Evolutionary conservation across 1,140 invertebrate genomes (phyloP).

Genomic region (Portunus trituberculatus): DNA sequence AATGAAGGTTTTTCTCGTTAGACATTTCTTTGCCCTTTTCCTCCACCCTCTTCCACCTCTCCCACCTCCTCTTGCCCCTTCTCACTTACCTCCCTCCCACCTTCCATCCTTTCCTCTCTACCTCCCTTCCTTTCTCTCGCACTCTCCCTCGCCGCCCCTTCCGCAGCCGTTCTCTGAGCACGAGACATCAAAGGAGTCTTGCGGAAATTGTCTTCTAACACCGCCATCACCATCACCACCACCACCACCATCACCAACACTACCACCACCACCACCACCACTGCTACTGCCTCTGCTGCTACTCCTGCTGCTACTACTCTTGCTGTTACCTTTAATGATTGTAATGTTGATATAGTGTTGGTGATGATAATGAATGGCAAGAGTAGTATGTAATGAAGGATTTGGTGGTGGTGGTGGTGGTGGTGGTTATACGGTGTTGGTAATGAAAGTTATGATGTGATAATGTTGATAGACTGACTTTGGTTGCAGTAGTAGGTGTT

Average conservation of each 20-base stretch:
- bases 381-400: too few species aligned
- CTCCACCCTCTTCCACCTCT: not conserved
- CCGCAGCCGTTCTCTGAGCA: not conserved
- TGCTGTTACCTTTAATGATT: not conserved
- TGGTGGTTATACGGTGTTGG: not conserved
- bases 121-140: not conserved
- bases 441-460: too few species aligned
- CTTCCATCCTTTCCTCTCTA: not conserved
- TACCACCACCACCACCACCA: not conserved
- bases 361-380: too few species aligned
- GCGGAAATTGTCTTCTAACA: constrained; percentile 21
- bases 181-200: not conserved
- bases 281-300: not conserved
- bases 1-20: not conserved
- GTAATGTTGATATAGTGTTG: too few species aligned
- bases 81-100: not conserved
- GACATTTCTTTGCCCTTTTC: not conserved
- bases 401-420: too few species aligned
- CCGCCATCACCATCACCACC: constrained; percentile 27
- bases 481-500: too few species aligned
- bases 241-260: not conserved
- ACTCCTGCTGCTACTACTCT: constrained; percentile 15
- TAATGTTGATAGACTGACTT: too few species aligned
- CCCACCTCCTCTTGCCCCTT: not conserved
- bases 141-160: not conserved